Conservation (phyloP, 2,113 vertebrate genomes). For the Chionomys nivalis region DNA sequence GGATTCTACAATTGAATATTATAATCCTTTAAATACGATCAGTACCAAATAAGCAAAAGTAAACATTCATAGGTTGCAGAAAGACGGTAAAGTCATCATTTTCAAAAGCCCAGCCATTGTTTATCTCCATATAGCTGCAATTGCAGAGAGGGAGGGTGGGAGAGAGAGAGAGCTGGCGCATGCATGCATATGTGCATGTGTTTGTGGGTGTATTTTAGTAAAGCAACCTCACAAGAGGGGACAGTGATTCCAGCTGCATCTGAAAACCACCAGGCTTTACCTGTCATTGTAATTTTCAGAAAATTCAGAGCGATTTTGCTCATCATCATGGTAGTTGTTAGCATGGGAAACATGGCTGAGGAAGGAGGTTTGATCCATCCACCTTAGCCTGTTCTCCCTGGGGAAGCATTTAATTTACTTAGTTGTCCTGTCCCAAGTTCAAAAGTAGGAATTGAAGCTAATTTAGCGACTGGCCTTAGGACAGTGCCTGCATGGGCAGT, state of each 20-base stretch:
- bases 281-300: neutral
- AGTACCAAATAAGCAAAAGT: neutral
- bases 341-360: neutral
- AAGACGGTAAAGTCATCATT: neutral
- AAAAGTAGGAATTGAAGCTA: neutral
- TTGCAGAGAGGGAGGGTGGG: too few species aligned
- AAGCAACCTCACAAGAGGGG: neutral
- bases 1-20: neutral
- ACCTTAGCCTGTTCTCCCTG: neutral
- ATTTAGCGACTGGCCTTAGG: neutral
- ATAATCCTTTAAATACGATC: neutral
- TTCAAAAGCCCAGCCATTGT: neutral
- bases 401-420: neutral
- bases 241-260: neutral
- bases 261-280: neutral
- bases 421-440: neutral
- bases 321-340: neutral
- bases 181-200: neutral
- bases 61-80: neutral
- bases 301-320: neutral
- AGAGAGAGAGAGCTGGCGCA: too few species aligned
- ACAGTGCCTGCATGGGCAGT: neutral
- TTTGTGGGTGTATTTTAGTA: neutral
- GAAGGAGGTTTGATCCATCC: constrained; percentile 8
- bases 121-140: neutral